Conservation (phyloP, 2,797 vertebrate genomes). For the Coilia nasus region DNA sequence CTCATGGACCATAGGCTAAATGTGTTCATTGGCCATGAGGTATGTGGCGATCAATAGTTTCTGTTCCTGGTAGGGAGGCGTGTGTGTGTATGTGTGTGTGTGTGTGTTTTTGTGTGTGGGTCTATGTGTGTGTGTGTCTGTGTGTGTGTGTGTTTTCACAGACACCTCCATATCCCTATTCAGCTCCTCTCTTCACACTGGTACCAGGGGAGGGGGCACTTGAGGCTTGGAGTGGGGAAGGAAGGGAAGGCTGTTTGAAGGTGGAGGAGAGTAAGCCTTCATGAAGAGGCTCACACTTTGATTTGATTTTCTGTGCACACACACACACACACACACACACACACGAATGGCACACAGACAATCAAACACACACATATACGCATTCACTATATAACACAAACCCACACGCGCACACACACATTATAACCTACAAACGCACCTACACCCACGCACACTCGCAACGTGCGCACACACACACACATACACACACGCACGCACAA, state of each 20-base stretch:
- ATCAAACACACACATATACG: neutral
- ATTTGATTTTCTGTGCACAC: too few relatives aligned
- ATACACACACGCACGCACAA: constrained; percentile 27
- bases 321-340: too few relatives aligned
- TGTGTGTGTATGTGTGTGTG: neutral
- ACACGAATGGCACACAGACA: too few relatives aligned
- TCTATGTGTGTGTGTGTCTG: neutral
- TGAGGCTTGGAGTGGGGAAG: neutral
- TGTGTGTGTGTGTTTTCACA: neutral
- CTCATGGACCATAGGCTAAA: neutral
- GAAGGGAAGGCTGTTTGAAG: constrained; percentile 67
- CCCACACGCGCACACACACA: constrained; percentile 1
- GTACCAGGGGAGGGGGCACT: neutral
- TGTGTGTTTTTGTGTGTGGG: neutral
- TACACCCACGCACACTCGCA: too few relatives aligned
- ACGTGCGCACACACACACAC: constrained; percentile 34
- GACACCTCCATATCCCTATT: neutral
- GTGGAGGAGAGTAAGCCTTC: constrained; percentile 45
- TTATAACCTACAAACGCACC: too few relatives aligned
- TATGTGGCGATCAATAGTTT: neutral
- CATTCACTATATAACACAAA: constrained; percentile 47
- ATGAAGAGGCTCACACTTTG: too few relatives aligned
- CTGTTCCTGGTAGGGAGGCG: neutral
- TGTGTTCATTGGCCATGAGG: neutral
- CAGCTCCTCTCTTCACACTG: neutral